Evolutionary conservation across 2,113 vertebrate species (phyloP).

Genomic region (Elephantulus edwardii): DNA sequence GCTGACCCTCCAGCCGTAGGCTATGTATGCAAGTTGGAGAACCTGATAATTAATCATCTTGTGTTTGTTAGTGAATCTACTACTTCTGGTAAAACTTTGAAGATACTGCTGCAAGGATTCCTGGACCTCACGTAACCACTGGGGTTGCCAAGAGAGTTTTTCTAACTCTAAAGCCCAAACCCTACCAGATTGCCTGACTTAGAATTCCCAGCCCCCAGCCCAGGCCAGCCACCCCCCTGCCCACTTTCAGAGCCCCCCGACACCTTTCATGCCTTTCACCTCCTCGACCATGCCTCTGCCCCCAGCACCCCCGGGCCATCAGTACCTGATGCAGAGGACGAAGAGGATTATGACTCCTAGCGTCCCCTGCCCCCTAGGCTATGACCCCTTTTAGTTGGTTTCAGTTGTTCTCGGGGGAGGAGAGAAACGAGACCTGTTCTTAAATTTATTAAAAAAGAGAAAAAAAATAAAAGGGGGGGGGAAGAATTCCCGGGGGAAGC

Average conservation of each 20-base stretch:
- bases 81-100: neutral
- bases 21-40: neutral
- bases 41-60: neutral
- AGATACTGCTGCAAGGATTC: neutral
- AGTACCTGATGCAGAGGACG: slow-evolving; percentile 83
- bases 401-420: slow-evolving; percentile 71
- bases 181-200: neutral
- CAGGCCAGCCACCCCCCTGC: slow-evolving; percentile 81
- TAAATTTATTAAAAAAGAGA: slow-evolving; percentile 82
- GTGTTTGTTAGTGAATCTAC: neutral
- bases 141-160: neutral
- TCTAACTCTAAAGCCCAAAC: neutral
- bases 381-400: slow-evolving; percentile 67
- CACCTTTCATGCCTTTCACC: slow-evolving; percentile 80
- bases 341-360: slow-evolving; percentile 95
- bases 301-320: slow-evolving; percentile 72
- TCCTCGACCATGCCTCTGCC: slow-evolving; percentile 72
- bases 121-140: neutral
- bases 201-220: slow-evolving; percentile 76
- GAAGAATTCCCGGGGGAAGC: too few species aligned
- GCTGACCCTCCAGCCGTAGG: too few species aligned
- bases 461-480: too few species aligned
- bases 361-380: slow-evolving; percentile 72
- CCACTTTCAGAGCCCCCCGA: slow-evolving; percentile 84
- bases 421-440: slow-evolving; percentile 67